Base-by-base conservation (phyloP, 2,113 vertebrate genomes). In the Desmodus rotundus region DNA sequence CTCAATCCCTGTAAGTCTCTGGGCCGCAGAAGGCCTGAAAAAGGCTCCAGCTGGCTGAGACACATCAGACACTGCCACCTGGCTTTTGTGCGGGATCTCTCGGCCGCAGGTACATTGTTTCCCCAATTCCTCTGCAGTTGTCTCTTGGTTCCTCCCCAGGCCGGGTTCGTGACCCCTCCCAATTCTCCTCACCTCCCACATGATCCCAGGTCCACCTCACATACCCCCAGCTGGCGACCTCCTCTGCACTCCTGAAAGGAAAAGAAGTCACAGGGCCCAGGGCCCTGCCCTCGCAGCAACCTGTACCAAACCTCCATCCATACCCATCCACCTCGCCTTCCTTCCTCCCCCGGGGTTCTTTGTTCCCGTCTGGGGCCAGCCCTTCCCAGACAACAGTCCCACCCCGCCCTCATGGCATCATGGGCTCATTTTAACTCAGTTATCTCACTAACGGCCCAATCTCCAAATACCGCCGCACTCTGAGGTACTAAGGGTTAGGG, bases 41-140 rank as follows among this genome's bases (percentile, higher is more conserved):
- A 19, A 52, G 43, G 26, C 47, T 87, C 50, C 68, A 31, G 11
- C 33, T 13, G 20, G 19, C 77, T 50, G 52, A 16, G 31, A 61
- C 13, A 8, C 16, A 8, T 8, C 8, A 56, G 33, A 28, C 19
- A 28, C 47, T 11, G 76, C 13, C 20, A 41, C 68, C 28, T 4
- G 2, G 56, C 24, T 28, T 7, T 11, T 7, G 0, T 5, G 3
- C 3, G 15, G 13, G 52, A 15, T 2, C 28, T 68, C 68, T 1
- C 26, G 38, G 22, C 41, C 36, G 5, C 9, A 19, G 41, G 38
- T n/a, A 43, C 3, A 15, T 14, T 14, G 7, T 67, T 68, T 50
- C 8, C 65, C 10, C 20, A 50, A 56, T 38, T 54, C 50, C 77
- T 38, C 20, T 26, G 20, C 67, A 50, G 28, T 8, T 47, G 31